These are phyloP conservation scores for Heterocephalus glaber DNA, from an alignment of 2,113 vertebrate genomes.

Conservation along the genomic window DNA sequence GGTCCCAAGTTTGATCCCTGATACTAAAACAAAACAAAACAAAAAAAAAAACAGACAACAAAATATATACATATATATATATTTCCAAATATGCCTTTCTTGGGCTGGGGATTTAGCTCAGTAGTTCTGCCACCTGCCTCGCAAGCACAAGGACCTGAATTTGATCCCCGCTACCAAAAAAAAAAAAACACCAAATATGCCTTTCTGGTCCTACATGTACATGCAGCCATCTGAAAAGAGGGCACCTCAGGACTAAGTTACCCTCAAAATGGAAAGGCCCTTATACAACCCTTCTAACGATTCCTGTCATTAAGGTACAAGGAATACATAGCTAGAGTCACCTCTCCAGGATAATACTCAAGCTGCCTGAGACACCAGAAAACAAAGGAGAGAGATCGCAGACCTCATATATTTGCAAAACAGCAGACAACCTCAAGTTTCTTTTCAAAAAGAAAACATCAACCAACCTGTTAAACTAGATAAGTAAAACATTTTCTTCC, in stretches of 20 bases:
- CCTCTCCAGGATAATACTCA: background rate
- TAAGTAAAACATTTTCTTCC: background rate
- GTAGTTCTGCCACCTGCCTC: too few species aligned
- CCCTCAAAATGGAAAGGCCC: background rate
- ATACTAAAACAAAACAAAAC: too few species aligned
- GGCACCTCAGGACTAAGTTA: background rate
- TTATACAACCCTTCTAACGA: background rate
- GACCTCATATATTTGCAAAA: background rate
- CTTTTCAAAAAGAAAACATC: background rate
- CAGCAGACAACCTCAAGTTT: background rate
- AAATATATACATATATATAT: background rate
- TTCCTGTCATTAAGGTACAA: background rate
- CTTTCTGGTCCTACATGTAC: background rate
- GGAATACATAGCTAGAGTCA: background rate
- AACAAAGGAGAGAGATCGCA: background rate
- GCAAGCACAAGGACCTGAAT: too few species aligned
- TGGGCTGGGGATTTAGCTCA: too few species aligned
- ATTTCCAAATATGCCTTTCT: too few species aligned
- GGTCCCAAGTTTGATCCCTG: too few species aligned
- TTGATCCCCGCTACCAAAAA: too few species aligned
- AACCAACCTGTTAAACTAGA: background rate
- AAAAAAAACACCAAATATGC: background rate
- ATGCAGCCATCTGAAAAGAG: background rate
- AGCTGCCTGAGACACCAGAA: background rate
- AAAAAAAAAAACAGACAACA: too few species aligned